phyloP scores from a whole-genome alignment of 2,797 vertebrate genomes.

The Nannoperca australis region DNA sequence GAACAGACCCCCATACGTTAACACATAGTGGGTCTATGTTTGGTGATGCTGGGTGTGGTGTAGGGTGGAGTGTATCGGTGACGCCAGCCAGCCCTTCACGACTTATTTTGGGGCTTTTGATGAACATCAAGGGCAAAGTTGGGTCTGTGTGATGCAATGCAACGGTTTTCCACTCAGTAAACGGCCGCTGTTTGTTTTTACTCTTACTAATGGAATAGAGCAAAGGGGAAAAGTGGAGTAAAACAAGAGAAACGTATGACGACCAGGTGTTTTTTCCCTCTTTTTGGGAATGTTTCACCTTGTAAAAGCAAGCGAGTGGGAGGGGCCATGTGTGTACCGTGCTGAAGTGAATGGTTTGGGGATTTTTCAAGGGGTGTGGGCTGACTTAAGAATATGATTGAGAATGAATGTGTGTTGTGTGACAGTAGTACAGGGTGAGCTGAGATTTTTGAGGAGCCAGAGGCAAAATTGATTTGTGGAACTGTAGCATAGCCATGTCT shows the following conservation, averaged over 20 bases:
- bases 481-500: constrained; percentile 61
- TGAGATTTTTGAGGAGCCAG: constrained; percentile 46
- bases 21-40: constrained; percentile 74
- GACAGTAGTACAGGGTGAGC: constrained; percentile 49
- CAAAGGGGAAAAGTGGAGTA: constrained; percentile 63
- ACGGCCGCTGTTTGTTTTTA: constrained; percentile 82
- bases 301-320: constrained; percentile 81
- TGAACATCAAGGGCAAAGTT: constrained; percentile 70
- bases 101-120: constrained; percentile 79
- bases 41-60: constrained; percentile 73
- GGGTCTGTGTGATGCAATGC: constrained; percentile 77
- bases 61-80: constrained; percentile 69
- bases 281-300: constrained; percentile 85
- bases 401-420: constrained; percentile 64
- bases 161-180: constrained; percentile 78
- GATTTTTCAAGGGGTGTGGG: constrained; percentile 68
- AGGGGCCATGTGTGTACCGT: constrained; percentile 70
- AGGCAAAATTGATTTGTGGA: constrained; percentile 60
- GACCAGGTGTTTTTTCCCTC: constrained; percentile 84
- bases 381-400: constrained; percentile 55
- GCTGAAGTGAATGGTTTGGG: constrained; percentile 64
- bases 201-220: constrained; percentile 77
- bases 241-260: constrained; percentile 72
- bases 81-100: constrained; percentile 69
- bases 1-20: constrained; percentile 72